These are phyloP conservation scores for Aplocera efformata DNA, from an alignment of 2,888 invertebrate genomes.

Conservation along the genomic window DNA sequence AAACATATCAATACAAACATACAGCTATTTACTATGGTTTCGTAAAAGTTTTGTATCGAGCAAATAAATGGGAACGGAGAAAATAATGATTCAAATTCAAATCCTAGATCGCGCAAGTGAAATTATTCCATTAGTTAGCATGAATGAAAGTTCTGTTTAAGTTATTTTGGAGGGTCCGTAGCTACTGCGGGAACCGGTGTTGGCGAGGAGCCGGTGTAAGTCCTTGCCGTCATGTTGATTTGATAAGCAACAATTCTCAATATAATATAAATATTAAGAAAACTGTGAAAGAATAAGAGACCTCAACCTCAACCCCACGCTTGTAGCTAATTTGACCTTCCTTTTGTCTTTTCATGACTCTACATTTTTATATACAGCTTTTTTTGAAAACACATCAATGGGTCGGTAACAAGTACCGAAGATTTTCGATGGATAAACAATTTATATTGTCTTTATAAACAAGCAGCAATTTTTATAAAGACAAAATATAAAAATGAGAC, in stretches of 20 bases:
- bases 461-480: too few species aligned
- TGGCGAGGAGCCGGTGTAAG: constrained; percentile 11
- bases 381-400: too few species aligned
- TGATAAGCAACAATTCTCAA: constrained; percentile 5
- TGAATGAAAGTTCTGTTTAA: background rate
- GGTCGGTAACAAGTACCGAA: too few species aligned
- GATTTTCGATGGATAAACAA: too few species aligned
- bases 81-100: constrained; percentile 1
- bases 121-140: background rate
- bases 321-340: constrained; percentile 8
- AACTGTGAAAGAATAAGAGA: constrained; percentile 12
- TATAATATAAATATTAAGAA: constrained; percentile 6
- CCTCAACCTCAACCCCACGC: constrained; percentile 9
- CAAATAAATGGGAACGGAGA: too few species aligned
- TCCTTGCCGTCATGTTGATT: constrained; percentile 4
- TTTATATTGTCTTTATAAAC: too few species aligned
- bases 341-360: constrained; percentile 4
- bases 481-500: too few species aligned
- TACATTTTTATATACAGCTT: too few species aligned
- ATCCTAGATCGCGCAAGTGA: constrained; percentile 13
- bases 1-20: too few species aligned
- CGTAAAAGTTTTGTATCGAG: too few species aligned
- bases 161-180: constrained; percentile 6
- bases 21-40: too few species aligned
- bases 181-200: constrained; percentile 9